phyloP scores from a whole-genome alignment of 2,888 invertebrate species.

The Coenonympha arcania region DNA sequence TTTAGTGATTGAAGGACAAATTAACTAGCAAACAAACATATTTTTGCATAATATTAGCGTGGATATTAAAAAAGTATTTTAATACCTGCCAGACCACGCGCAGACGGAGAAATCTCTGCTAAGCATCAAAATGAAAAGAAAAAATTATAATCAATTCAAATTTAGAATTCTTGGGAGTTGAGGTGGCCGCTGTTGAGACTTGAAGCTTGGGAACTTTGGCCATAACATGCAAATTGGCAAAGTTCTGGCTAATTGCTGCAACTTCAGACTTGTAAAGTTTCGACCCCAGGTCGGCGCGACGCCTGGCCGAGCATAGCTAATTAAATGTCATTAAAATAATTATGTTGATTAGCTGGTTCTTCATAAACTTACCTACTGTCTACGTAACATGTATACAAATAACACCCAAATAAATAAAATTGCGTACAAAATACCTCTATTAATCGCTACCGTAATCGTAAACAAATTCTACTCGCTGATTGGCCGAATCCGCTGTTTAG shows the following conservation, averaged over 20 bases:
- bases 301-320: slow-evolving; percentile 37
- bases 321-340: slow-evolving; percentile 34
- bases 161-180: slow-evolving; percentile 40
- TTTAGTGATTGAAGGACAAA: too few species aligned
- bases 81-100: neutral
- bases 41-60: too few species aligned
- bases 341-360: neutral
- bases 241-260: slow-evolving; percentile 54
- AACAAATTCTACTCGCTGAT: too few species aligned
- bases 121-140: slow-evolving; percentile 46
- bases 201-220: slow-evolving; percentile 47
- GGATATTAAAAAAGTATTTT: slow-evolving; percentile 1
- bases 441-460: too few species aligned
- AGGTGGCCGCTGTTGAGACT: slow-evolving; percentile 20
- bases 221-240: slow-evolving; percentile 69
- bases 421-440: too few species aligned
- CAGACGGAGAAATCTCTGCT: slow-evolving; percentile 11
- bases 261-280: slow-evolving; percentile 30
- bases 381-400: too few species aligned
- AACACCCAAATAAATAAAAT: too few species aligned
- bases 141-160: slow-evolving; percentile 43
- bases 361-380: too few species aligned
- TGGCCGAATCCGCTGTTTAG: too few species aligned
- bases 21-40: too few species aligned
- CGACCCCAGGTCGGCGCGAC: slow-evolving; percentile 18